Evolutionary conservation across 2,888 invertebrate genomes (phyloP), one percentile per base, ranked within the genome.

Genomic region (Atethmia centrago): DNA sequence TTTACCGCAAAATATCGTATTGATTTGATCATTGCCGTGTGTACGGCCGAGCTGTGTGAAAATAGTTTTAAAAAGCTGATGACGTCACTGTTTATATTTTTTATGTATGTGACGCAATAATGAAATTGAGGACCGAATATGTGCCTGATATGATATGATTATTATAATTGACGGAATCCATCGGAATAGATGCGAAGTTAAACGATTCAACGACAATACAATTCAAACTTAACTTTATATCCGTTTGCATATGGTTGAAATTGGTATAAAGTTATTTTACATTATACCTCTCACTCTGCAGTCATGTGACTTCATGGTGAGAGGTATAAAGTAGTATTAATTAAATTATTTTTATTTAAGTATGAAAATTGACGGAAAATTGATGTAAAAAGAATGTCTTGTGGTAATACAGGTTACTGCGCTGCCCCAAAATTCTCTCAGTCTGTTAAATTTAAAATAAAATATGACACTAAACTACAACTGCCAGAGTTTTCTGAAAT

Each of bases 51-150:
- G 14, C 2, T 25, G n/a, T 28, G 16, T 49, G 16, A 42, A 36
- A 25, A 12, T 25, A 51, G 16, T 19, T 42, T n/a, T 0, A 2
- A 59, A 31, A 9, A 47, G 4, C 8, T 31, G 12, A 25, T 49
- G 14, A 56, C 16, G n/a, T 49, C 19, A 40, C 12, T 25, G 21
- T 5, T 28, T 49, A 16, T 67, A 31, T 40, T 47, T 75, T n/a
- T 28, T 40, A 16, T n/a, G 25, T 65, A 14, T 47, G 45, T 21
- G 7, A 42, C 25, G 42, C 31, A 42, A 58, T 51, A 56, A 45
- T 58, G 0, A 58, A 78, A 58, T 45, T 51, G 19, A 71, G 71
- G 74, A 79, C 45, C 74, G 19, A 79, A 79, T 51, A 51, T 79
- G 79, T 74, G 74, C 79, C 79, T 74, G 14, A 49, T 28, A 40